Percentiles rank a stretch among this genome's conserved stretches.
Evolutionary conservation across 2,888 invertebrate species (phyloP).

Genomic region (Thecocarcelia acutangulata): DNA sequence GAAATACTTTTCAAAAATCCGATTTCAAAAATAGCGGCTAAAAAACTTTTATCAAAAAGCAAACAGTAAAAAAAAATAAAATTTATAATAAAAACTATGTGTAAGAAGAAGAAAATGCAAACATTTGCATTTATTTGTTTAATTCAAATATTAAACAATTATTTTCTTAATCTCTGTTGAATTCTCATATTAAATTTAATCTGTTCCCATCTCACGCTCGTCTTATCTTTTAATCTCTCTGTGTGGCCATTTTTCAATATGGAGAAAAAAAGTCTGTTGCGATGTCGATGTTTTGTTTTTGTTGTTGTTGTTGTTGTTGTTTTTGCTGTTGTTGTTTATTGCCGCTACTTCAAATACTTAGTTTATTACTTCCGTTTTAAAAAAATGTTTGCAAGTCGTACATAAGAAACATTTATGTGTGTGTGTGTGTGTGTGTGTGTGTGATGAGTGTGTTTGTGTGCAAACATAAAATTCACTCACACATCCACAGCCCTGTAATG

Average conservation of each 20-base stretch:
- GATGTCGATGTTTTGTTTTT: no score
- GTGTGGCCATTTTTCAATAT: conserved; percentile 24
- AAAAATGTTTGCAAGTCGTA: conserved; percentile 10
- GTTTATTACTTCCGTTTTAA: conserved; percentile 61
- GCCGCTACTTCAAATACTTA: conserved; percentile 60
- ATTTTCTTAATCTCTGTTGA: not conserved
- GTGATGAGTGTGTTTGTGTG: no score
- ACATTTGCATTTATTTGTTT: no score
- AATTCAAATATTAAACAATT: not conserved
- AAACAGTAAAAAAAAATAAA: no score
- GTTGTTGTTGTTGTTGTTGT: conserved; percentile 27
- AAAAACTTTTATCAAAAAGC: no score
- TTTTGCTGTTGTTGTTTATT: conserved; percentile 52
- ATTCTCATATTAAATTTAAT: conserved; percentile 26
- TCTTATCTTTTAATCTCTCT: conserved; percentile 17
- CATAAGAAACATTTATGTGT: not conserved
- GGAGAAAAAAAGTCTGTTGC: conserved; percentile 2
- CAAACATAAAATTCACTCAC: not conserved
- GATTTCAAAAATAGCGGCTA: no score
- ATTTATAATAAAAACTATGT: no score
- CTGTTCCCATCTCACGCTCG: not conserved
- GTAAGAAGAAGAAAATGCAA: no score
- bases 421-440: not conserved
- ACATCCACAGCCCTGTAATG: not conserved
- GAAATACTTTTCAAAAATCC: no score